Evolutionary conservation across 2,888 invertebrate genomes (phyloP).

Genomic region (Onthophagus sagittarius): DNA sequence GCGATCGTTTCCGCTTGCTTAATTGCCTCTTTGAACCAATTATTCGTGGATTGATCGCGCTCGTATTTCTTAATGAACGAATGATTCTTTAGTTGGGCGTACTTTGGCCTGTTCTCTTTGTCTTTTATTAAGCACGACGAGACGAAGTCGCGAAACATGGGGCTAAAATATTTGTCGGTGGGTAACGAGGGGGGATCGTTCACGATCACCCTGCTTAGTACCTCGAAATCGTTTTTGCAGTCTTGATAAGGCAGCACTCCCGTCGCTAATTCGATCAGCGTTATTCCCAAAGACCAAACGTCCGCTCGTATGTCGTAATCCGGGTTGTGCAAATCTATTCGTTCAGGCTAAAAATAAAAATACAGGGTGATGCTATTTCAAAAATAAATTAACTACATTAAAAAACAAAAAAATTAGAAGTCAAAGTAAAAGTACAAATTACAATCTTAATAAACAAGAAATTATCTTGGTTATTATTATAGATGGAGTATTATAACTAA

Average conservation of each 20-base stretch:
- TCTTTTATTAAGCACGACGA: conserved; percentile 91
- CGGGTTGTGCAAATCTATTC: conserved; percentile 92
- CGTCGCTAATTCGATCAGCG: conserved; percentile 93
- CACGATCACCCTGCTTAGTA: conserved; percentile 82
- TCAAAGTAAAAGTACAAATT: no score
- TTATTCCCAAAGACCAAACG: conserved; percentile 98
- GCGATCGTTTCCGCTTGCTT: conserved; percentile 46
- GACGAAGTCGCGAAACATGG: conserved; percentile 88
- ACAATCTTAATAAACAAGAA: no score
- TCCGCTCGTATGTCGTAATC: conserved; percentile 99
- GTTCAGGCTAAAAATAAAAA: conserved; percentile 81
- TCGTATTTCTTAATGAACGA: conserved; percentile 82
- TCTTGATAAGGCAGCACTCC: conserved; percentile 92
- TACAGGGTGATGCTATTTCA: no score
- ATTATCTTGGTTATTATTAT: no score
- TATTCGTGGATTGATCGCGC: conserved; percentile 51
- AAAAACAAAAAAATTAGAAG: no score
- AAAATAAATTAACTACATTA: no score
- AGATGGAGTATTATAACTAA: no score
- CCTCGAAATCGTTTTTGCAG: conserved; percentile 97
- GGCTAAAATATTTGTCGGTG: conserved; percentile 68
- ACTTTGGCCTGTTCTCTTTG: conserved; percentile 90
- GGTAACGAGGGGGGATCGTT: conserved; percentile 87
- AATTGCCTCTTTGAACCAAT: conserved; percentile 77
- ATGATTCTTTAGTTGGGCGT: conserved; percentile 84